Evolutionary conservation across 2,797 vertebrate genomes (phyloP), one percentile per base, ranked within the genome.

Genomic region (Halcyon chelicuti): DNA sequence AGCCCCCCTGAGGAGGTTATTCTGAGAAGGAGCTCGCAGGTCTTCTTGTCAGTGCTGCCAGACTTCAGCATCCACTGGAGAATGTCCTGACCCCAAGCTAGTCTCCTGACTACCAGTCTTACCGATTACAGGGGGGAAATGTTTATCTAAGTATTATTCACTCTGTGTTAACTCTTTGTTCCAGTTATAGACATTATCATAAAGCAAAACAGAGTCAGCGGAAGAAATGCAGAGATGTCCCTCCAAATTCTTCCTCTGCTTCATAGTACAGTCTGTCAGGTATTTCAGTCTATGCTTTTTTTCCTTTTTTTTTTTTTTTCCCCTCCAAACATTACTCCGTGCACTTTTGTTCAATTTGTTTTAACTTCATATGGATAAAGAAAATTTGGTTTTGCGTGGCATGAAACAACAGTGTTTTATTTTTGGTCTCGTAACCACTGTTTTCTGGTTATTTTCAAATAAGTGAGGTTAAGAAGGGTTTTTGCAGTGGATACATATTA

Each of bases 1-100:
- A 10, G 40, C 4, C 31, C 16, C 25, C 14, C 1, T 37, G 42
- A 26, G 0, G 1, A 63, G 7, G 4, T 19, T 42, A 12, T 23
- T 42, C 51, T 42, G 23, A 61, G 31, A 33, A 51, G 54, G 29
- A 60, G 23, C 37, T 73, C 77, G 26, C 49, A 12, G 47, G 22
- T 54, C 37, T 39, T 35, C 22, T 16, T 39, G 20, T 8, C 58
- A 72, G 1, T 5, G 6, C 44, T 75, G 33, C 15, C 72, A 49
- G 7, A 11, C 8, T 23, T 66, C 33, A 60, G 21, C 3, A 2
- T 25, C 29, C 33, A 3, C 44, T 40, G 44, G 20, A 67, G 12
- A 4, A 28, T 1, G 42, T 29, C 11, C 52, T 76, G 58, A 60
- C 46, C 22, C 33, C 33, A 19, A 12, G 13, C 25, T 13, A 51